Evolutionary conservation across 2,797 vertebrate genomes (phyloP), one percentile per base, ranked within the genome.

Genomic region (Centroberyx gerrardi): DNA sequence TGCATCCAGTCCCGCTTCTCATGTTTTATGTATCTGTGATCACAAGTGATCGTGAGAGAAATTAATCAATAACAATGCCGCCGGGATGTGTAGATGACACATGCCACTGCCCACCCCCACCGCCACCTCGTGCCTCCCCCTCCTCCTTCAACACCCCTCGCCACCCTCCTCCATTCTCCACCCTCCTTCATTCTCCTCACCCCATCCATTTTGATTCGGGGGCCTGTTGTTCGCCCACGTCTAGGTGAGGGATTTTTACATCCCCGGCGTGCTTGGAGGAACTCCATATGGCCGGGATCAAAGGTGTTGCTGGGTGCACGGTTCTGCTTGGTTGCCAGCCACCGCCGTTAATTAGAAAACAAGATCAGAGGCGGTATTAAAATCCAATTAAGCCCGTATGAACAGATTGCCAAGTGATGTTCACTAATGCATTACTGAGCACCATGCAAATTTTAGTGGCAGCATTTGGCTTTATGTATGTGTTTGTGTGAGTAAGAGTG

Each of bases 371-470:
- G 94, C 95, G 94, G 95, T 95, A 95, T 95, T 95, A 95, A 95
- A 95, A 95, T 95, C 95, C 95, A 95, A 95, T 95, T 95, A 95
- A 95, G 93, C 91, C 88, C 88, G 93, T 98, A 99, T 98, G 97
- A 99, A 99, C 98, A 99, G 98, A 99, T 99, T 99, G 98, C 97
- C 97, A 98, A 99, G 98, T 97, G 98, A 98, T 99, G 98, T 99
- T 98, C 98, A 97, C 98, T 99, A 99, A 99, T 99, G 98, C 98
- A 98, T 99, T 98, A 99, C 98, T 98, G 98, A 99, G 97, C 97
- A 98, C 98, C 97, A 99, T 99, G 97, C 97, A 99, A 99, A 99
- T 99, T 98, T 98, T 93, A 91, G 94, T 92, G 92, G 91, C 92
- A 92, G 92, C 92, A 91, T 95, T 95, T 93, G 93, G 92, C 92